Evolutionary conservation across 1,140 invertebrate species (phyloP).

Genomic region (Cydia splendana): DNA sequence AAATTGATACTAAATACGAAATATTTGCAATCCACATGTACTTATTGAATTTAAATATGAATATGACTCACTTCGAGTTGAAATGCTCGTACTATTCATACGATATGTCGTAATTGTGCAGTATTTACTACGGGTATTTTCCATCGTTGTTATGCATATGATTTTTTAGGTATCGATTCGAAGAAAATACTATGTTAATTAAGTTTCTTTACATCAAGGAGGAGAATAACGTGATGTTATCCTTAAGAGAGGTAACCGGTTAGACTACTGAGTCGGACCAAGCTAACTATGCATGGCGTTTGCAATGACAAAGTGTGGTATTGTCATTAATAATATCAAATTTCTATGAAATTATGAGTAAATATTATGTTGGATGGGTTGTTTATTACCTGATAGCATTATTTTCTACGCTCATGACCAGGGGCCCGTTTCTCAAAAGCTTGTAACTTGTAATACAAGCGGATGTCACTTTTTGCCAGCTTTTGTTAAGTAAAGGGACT

Average conservation of each 20-base stretch:
- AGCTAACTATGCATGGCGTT: no score
- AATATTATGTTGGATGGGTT: no score
- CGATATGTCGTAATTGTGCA: neutral
- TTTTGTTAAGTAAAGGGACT: no score
- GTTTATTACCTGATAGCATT: no score
- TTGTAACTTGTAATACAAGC: no score
- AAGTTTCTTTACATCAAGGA: neutral
- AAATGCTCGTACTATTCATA: neutral
- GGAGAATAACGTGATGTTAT: conserved; percentile 2
- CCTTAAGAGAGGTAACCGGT: neutral
- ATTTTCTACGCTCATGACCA: no score
- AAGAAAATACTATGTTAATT: conserved; percentile 2
- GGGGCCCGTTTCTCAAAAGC: no score
- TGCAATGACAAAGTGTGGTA: no score
- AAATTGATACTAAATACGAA: neutral
- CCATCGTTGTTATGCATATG: conserved; percentile 1
- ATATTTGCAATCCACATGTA: neutral
- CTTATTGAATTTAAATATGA: neutral
- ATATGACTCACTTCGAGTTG: neutral
- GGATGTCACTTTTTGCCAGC: no score
- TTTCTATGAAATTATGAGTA: no score
- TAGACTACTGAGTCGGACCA: neutral
- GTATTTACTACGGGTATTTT: conserved; percentile 6
- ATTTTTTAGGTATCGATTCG: neutral
- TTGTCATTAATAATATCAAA: no score